Evolutionary conservation across 2,888 invertebrate species (phyloP).

Genomic region (Anodontia alba): DNA sequence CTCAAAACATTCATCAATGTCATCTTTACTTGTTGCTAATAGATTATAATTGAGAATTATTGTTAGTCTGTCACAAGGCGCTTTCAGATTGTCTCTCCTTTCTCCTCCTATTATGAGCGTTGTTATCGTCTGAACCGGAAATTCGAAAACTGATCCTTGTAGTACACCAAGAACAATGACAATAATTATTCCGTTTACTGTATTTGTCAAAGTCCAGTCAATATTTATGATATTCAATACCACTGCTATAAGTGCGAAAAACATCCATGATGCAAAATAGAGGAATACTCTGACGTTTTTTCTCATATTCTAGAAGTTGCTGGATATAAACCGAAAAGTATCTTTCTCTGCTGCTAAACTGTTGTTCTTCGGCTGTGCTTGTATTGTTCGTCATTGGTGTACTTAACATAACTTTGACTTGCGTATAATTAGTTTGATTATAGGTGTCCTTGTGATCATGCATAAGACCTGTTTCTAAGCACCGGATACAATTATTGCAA

Average conservation of each 20-base stretch:
- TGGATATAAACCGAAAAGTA: not conserved
- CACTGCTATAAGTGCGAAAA: conserved; percentile 65
- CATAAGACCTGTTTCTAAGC: too few species aligned
- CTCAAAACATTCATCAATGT: conserved; percentile 77
- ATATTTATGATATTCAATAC: conserved; percentile 76
- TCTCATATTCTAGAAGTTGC: conserved; percentile 59
- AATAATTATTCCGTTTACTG: conserved; percentile 72
- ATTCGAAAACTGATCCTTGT: conserved; percentile 76
- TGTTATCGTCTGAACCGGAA: conserved; percentile 74
- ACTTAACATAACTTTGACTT: not conserved
- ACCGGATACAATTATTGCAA: too few species aligned
- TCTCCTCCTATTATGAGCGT: conserved; percentile 74
- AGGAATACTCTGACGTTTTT: conserved; percentile 66
- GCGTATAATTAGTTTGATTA: not conserved
- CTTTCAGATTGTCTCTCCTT: conserved; percentile 56
- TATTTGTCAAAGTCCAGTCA: conserved; percentile 73
- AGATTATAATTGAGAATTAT: conserved; percentile 75
- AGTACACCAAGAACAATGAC: conserved; percentile 73
- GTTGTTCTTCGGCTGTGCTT: not conserved
- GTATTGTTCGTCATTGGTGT: not conserved
- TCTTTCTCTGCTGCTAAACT: not conserved
- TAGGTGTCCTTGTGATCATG: too few species aligned
- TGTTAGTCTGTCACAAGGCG: conserved; percentile 66
- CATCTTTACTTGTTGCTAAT: conserved; percentile 72
- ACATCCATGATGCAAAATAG: conserved; percentile 75